Percentiles rank a stretch among this genome's conserved stretches.
Evolutionary conservation across 2,113 vertebrate genomes (phyloP).

Genomic region (Elephantulus edwardii): DNA sequence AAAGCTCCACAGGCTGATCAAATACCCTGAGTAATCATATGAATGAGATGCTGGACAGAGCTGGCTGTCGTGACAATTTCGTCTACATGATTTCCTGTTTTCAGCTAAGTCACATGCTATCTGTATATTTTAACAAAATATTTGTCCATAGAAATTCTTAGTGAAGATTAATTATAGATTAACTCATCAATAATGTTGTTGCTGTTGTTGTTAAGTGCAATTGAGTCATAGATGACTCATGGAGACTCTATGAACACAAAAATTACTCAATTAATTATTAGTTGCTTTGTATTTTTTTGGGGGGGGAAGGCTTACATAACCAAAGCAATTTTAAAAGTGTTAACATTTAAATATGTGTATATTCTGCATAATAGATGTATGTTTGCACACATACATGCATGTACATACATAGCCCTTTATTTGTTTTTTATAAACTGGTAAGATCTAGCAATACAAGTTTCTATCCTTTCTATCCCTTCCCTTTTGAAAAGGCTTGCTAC

Average conservation of each 20-base stretch:
- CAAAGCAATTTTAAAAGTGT: neutral
- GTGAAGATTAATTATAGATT: neutral
- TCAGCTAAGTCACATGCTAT: neutral
- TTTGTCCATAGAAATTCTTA: neutral
- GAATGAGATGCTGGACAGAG: neutral
- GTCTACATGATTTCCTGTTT: neutral
- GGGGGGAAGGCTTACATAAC: neutral
- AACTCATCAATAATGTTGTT: neutral
- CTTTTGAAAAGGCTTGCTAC: accelerated
- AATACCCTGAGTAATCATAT: neutral
- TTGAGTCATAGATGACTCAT: no score
- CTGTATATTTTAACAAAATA: neutral
- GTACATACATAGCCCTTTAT: no score
- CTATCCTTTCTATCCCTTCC: accelerated
- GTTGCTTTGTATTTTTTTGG: neutral
- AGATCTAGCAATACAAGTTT: neutral
- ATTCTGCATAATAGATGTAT: neutral
- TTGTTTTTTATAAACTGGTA: neutral
- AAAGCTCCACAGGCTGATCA: neutral
- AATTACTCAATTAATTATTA: neutral
- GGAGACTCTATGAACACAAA: no score
- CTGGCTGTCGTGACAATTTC: neutral
- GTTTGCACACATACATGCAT: no score
- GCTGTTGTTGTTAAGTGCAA: no score
- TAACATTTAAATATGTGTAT: neutral